These are phyloP conservation scores for Cassiopea andromeda DNA, from an alignment of 30 jellyfish, hydroid and myxozoan species.

Conservation along the genomic window DNA sequence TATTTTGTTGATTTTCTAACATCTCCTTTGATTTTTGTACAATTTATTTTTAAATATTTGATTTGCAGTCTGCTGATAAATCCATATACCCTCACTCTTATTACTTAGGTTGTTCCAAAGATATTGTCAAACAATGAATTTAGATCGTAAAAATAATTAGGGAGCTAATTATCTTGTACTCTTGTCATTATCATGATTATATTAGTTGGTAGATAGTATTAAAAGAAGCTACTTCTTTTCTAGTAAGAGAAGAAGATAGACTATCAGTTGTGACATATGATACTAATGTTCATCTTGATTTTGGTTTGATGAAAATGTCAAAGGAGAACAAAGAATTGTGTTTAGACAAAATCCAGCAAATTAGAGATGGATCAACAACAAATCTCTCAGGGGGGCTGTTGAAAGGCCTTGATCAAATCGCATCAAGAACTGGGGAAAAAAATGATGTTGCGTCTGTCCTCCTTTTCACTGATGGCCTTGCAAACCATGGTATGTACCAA, in stretches of 20 bases:
- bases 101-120: no score
- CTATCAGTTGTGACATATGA: constrained; percentile 83
- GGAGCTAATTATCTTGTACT: no score
- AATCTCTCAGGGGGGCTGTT: constrained; percentile 89
- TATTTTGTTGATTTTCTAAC: no score
- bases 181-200: no score
- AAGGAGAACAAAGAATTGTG: constrained; percentile 54
- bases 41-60: no score
- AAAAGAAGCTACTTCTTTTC: not conserved
- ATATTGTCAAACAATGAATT: no score
- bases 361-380: constrained; percentile 70
- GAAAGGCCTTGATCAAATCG: constrained; percentile 89
- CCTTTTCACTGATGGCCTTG: constrained; percentile 92
- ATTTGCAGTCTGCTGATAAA: no score
- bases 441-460: constrained; percentile 93
- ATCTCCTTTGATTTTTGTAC: no score
- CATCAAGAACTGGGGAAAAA: constrained; percentile 61
- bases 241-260: constrained; percentile 78
- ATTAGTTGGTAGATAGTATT: not conserved
- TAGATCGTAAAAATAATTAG: no score
- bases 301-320: constrained; percentile 58
- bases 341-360: constrained; percentile 22
- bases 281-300: constrained; percentile 69
- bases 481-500: constrained; percentile 70
- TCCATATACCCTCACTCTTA: no score